Base-by-base conservation (phyloP, 2,888 invertebrate species). In the Stenoptilia bipunctidactyla region DNA sequence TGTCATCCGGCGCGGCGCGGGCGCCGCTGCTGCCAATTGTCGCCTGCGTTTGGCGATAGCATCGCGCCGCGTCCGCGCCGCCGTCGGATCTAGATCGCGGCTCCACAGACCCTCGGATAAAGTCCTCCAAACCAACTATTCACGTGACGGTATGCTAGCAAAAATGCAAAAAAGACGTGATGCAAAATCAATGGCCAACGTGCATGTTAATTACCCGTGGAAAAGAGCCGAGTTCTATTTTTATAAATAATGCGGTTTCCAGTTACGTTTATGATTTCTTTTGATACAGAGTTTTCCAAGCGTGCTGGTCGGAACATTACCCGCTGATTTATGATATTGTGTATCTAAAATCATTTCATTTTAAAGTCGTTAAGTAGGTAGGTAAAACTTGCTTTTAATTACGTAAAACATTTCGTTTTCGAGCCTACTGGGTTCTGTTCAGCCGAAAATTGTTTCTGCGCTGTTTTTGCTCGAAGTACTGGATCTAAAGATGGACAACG, bases 71-170 rank as follows among this genome's bases (percentile, higher is more conserved):
- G 66, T 51, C 59, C 60, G 52, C 71, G 66, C 64, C 70, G 68
- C 66, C 72, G 74, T 56, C 13, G 34, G 13, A 82, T 83, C 79
- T 79, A 77, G 80, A 80, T 80, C 74, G 73, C 76, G 76, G 72
- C 65, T 60, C 66, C 75, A 73, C 76, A 65, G 67, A 67, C 66
- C 61, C 64, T 58, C 66, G 80, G 79, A 80, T 80, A 80, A 79
- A 80, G 80, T 74, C 75, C 57, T 79, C 75, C 68, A 63, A 56
- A 63, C 60, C 51, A 58, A 58, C 53, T 56, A 59, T 61, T 48
- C 47, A 48, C 71, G 71, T 70, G 74, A 67, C 61, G 76, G 74
- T 68, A 76, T 75, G 63, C 79, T 77, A 76, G 77, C 53, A 49
- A 54, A 56, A 57, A 57, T 53, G 34, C 40, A 37, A 39, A 25